Percentiles rank a stretch among this genome's conserved stretches.
Conservation (phyloP, 2,888 invertebrate species). For the Andrena dorsata region DNA sequence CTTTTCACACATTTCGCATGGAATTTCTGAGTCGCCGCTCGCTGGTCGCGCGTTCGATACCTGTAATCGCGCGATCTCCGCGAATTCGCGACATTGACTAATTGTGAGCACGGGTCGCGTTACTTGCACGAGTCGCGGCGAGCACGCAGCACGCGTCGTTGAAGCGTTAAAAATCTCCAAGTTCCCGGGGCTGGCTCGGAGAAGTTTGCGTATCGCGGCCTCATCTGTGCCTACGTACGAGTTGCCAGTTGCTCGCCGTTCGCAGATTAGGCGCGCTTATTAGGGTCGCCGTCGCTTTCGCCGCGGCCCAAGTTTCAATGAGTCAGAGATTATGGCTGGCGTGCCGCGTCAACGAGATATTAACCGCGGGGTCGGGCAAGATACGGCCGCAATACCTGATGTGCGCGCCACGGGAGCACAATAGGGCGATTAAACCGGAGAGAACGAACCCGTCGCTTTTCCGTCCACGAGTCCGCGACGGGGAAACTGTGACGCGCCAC, state of each 20-base stretch:
- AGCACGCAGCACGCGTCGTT: background rate
- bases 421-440: slow-evolving; percentile 76
- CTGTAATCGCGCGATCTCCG: slow-evolving; percentile 24
- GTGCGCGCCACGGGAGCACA: slow-evolving; percentile 67
- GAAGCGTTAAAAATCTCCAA: slow-evolving; percentile 25
- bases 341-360: slow-evolving; percentile 75
- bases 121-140: slow-evolving; percentile 4
- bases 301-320: slow-evolving; percentile 79
- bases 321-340: slow-evolving; percentile 79
- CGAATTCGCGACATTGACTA: slow-evolving; percentile 16
- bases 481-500: slow-evolving; percentile 23
- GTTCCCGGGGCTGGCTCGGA: slow-evolving; percentile 3
- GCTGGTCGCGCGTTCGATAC: slow-evolving; percentile 15
- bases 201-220: slow-evolving; percentile 30
- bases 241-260: slow-evolving; percentile 52
- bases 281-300: slow-evolving; percentile 77
- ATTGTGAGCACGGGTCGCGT: background rate
- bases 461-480: slow-evolving; percentile 41
- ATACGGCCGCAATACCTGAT: slow-evolving; percentile 67
- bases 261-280: slow-evolving; percentile 79
- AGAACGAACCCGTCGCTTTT: slow-evolving; percentile 59
- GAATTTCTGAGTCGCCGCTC: background rate
- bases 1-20: background rate
- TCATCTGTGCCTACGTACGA: slow-evolving; percentile 34
- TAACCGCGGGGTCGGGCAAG: slow-evolving; percentile 71